Conservation (phyloP, 2,888 invertebrate genomes). For the Drosophila mayaguana region DNA sequence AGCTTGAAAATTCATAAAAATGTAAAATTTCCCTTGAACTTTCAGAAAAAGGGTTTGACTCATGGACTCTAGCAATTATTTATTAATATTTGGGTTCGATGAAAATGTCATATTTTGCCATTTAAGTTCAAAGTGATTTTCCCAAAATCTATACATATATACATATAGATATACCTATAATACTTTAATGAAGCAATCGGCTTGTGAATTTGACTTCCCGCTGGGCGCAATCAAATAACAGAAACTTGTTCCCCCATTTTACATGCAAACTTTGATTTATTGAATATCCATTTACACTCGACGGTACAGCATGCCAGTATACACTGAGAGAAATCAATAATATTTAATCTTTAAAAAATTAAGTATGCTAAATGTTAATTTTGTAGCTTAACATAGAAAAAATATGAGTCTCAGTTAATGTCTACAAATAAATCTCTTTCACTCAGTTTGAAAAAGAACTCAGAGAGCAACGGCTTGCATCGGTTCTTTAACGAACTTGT, state of each 20-base stretch:
- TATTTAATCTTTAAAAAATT: too few relatives aligned
- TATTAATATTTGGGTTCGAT: background rate
- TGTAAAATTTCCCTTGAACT: background rate
- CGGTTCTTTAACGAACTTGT: too few relatives aligned
- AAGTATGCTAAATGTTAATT: too few relatives aligned
- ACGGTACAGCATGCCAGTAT: background rate
- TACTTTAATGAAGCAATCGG: too few relatives aligned
- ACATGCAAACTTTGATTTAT: constrained; percentile 33
- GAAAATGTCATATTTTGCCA: background rate
- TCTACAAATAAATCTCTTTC: too few relatives aligned
- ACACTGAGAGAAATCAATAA: background rate
- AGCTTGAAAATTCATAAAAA: background rate
- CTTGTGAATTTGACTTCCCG: constrained; percentile 7
- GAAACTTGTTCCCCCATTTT: constrained; percentile 28
- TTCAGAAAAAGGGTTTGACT: background rate
- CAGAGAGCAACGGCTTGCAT: too few relatives aligned
- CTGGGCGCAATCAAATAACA: constrained; percentile 10
- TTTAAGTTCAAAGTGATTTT: background rate
- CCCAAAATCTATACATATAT: background rate
- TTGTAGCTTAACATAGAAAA: too few relatives aligned
- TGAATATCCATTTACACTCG: constrained; percentile 1
- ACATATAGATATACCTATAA: background rate
- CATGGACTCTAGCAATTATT: background rate
- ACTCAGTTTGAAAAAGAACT: too few relatives aligned
- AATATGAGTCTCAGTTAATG: too few relatives aligned